Percentiles rank a stretch among this genome's conserved stretches.
Evolutionary conservation across 2,797 vertebrate genomes (phyloP).

Genomic region (Tympanoctomys barrerae): DNA sequence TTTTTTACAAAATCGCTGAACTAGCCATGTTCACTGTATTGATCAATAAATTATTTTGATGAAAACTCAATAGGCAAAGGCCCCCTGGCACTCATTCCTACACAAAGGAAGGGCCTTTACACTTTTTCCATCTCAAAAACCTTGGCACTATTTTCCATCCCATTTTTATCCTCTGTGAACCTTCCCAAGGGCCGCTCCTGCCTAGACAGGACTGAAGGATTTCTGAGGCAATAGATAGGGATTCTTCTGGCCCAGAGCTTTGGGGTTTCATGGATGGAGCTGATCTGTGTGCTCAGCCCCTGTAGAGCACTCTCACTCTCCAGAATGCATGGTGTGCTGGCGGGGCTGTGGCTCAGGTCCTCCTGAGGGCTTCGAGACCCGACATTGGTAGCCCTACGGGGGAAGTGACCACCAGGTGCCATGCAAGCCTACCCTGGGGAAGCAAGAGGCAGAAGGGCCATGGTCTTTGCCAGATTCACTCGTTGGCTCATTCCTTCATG

Average conservation of each 20-base stretch:
- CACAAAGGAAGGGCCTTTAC: constrained; percentile 54
- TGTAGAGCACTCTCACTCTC: background rate
- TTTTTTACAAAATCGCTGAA: constrained; percentile 82
- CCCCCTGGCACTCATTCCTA: constrained; percentile 65
- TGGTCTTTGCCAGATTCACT: background rate
- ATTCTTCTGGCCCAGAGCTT: background rate
- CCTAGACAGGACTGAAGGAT: background rate
- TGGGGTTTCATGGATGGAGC: background rate
- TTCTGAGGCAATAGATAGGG: background rate
- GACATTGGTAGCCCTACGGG: background rate
- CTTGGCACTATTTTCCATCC: constrained; percentile 4
- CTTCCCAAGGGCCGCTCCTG: background rate
- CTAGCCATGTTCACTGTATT: constrained; percentile 80
- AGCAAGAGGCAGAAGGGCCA: background rate
- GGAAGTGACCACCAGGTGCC: background rate
- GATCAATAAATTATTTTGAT: constrained; percentile 84
- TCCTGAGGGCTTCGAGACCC: background rate
- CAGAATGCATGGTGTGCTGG: background rate
- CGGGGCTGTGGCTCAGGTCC: background rate
- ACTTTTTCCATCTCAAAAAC: constrained; percentile 54
- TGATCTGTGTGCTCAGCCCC: background rate
- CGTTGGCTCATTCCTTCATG: background rate
- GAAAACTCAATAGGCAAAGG: constrained; percentile 77
- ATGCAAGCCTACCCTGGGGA: background rate
- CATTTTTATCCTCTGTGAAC: background rate